These are phyloP conservation scores for Diplodus sargus DNA, from an alignment of 2,797 vertebrate species.

Conservation along the genomic window DNA sequence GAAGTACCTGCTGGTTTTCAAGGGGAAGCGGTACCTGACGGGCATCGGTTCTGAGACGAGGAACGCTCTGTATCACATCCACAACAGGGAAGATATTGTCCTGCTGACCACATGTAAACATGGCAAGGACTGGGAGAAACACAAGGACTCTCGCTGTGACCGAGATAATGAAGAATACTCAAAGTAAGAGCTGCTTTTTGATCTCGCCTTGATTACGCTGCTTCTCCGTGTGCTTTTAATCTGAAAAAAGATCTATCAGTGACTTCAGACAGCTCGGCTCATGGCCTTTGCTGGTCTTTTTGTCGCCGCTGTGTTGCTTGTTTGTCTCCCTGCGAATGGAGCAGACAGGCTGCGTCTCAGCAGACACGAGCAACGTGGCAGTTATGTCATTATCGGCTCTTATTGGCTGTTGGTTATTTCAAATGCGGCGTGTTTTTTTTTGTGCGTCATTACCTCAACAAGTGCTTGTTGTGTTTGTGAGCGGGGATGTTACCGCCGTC, in stretches of 20 bases:
- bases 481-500: constrained; percentile 14
- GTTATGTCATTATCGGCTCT: constrained; percentile 40
- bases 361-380: constrained; percentile 13
- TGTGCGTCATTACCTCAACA: constrained; percentile 37
- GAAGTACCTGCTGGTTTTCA: constrained; percentile 88
- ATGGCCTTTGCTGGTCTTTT: not conserved
- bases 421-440: constrained; percentile 14
- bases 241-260: not conserved
- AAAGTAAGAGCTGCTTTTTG: constrained; percentile 80
- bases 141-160: constrained; percentile 86
- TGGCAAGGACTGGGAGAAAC: constrained; percentile 89
- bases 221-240: not conserved
- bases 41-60: constrained; percentile 89
- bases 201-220: constrained; percentile 19
- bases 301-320: not conserved
- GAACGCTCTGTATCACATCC: constrained; percentile 89
- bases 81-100: constrained; percentile 86
- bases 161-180: constrained; percentile 87
- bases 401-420: constrained; percentile 35
- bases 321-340: constrained; percentile 1
- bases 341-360: not conserved
- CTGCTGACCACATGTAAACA: constrained; percentile 89
- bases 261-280: not conserved
- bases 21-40: constrained; percentile 89
- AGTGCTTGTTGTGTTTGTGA: constrained; percentile 24